Evolutionary conservation across 2,888 invertebrate genomes (phyloP).

Genomic region (Anoncus sp.): DNA sequence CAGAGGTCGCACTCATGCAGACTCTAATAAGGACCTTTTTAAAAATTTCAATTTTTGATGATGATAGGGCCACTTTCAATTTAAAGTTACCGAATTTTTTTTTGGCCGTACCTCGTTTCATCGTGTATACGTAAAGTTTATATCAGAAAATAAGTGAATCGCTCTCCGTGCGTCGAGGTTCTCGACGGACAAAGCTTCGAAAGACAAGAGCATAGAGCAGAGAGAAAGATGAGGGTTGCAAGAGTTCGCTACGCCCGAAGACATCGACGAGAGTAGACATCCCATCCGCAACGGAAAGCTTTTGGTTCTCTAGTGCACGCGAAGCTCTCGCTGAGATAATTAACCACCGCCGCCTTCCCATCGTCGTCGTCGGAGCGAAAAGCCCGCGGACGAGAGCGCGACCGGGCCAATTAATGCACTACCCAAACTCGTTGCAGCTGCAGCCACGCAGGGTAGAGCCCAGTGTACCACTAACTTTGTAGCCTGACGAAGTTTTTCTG

Average conservation of each 20-base stretch:
- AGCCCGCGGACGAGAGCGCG: conserved; percentile 35
- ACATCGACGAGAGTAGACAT: conserved; percentile 48
- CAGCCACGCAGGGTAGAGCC: conserved; percentile 16
- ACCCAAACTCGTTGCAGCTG: conserved; percentile 45
- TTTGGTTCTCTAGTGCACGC: conserved; percentile 2
- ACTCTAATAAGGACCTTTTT: too few relatives aligned
- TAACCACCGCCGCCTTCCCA: conserved; percentile 37
- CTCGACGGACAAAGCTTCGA: neutral
- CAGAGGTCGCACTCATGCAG: too few relatives aligned
- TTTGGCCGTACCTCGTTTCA: neutral
- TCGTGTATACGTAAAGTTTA: neutral
- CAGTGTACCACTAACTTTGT: conserved; percentile 49
- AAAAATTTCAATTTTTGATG: too few relatives aligned
- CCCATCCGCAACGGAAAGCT: conserved; percentile 41
- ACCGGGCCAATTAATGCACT: conserved; percentile 57
- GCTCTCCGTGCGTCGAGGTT: neutral
- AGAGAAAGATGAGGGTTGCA: conserved; percentile 21
- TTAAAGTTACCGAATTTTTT: neutral
- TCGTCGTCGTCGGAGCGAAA: conserved; percentile 48
- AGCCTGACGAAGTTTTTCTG: conserved; percentile 49
- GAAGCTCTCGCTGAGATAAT: conserved; percentile 52
- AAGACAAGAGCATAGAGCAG: neutral
- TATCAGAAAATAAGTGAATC: conserved; percentile 6
- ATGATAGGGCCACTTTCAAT: too few relatives aligned
- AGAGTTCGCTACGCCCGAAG: conserved; percentile 41